Evolutionary conservation across 2,888 invertebrate genomes (phyloP), one percentile per base, ranked within the genome.

Genomic region (Drosophila crucigera): DNA sequence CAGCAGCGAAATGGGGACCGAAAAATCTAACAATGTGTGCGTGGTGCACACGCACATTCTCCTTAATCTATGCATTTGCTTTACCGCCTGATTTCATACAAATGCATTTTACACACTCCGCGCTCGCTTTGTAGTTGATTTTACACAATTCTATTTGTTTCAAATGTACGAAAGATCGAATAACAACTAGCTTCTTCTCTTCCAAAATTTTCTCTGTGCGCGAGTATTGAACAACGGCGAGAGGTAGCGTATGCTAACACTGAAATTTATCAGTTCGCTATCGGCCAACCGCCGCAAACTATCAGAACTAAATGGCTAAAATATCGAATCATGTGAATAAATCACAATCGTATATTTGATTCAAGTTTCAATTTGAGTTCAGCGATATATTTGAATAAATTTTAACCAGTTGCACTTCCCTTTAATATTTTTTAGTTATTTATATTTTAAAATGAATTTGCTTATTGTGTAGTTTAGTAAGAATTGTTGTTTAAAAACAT

Each of bases 1-100:
- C 76, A 75, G 82, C 61, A 66, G 64, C 68, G 56, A 72, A 80
- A 64, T 78, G 86, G 78, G 80, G 89, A 86, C 90, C 90, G 90
- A 86, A 90, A 85, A 86, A 77, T 67, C 47, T 60, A 56, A 61
- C 73, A 72, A 55, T 79, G 84, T 80, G 72, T 88, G 81, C 67
- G 71, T 81, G 72, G 64, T 79, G 73, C 55, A 80, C 78, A 80
- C 80, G 66, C 68, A 76, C 70, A 78, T 74, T 75, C 49, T 63
- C n/a, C 53, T 55, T 75, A 64, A 33, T 69, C 61, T 68, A 78
- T 55, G 60, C 73, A 80, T 69, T 79, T 80, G 60, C 60, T 72
- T 80, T 87, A 77, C 67, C 71, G 83, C 52, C 49, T 68, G 37
- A 25, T 37, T 68, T 69, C 54, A 73, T 71, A 69, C 64, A 80